These are phyloP conservation scores for Halcyon smyrnensis DNA, from an alignment of 2,797 vertebrate species.

Conservation along the genomic window DNA sequence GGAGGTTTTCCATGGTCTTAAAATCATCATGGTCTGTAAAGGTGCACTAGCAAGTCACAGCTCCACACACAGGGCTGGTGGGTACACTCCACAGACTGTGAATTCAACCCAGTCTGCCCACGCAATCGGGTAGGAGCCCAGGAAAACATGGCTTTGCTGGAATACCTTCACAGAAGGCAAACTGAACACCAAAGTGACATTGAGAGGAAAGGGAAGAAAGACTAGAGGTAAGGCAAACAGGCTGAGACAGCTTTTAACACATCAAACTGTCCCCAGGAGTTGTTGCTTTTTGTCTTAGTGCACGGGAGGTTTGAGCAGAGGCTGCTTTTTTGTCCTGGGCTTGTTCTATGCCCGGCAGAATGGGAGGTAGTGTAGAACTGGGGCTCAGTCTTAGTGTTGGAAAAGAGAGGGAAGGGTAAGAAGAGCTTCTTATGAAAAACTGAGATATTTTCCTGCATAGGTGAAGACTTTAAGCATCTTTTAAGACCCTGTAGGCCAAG, in stretches of 20 bases:
- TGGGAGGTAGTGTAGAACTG: not conserved
- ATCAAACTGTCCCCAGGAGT: not conserved
- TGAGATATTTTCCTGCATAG: not conserved
- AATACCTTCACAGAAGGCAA: not conserved
- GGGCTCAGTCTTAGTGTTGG: not conserved
- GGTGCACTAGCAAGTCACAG: not conserved
- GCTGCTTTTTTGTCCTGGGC: not conserved
- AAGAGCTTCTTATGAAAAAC: not conserved
- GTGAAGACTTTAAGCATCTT: not conserved
- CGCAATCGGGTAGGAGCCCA: not conserved
- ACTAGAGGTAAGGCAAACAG: not conserved
- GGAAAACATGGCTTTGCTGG: not conserved
- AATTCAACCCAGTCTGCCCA: not conserved
- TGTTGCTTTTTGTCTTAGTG: not conserved
- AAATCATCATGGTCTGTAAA: rapidly evolving
- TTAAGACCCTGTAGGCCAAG: not conserved
- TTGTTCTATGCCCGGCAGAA: not conserved
- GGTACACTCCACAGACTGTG: not conserved
- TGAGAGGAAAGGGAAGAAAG: not conserved
- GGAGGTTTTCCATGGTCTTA: not conserved
- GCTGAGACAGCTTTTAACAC: not conserved
- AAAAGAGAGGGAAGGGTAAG: not conserved
- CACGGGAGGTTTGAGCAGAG: not conserved
- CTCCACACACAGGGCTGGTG: not conserved
- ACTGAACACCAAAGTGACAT: not conserved